These are phyloP conservation scores for Tetramorium simillimum DNA, from an alignment of 1,140 invertebrate species.

Conservation along the genomic window DNA sequence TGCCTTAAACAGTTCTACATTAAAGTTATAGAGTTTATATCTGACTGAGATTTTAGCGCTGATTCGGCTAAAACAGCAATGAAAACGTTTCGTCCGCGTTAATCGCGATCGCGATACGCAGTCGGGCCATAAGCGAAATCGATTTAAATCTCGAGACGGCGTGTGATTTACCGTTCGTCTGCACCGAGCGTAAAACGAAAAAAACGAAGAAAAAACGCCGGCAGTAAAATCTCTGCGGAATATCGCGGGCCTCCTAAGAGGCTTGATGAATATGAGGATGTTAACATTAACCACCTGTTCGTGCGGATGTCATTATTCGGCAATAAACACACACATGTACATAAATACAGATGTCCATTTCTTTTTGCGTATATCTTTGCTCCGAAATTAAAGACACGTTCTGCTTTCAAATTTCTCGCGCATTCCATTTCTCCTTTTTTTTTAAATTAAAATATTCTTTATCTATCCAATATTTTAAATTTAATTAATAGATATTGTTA, in stretches of 20 bases:
- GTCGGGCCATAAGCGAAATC: constrained; percentile 32
- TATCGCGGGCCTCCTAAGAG: neutral
- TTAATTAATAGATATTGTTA: neutral
- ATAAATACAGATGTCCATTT: constrained; percentile 4
- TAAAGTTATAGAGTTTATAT: neutral
- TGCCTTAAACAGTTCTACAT: neutral
- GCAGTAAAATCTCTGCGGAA: neutral
- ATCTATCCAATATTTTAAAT: neutral
- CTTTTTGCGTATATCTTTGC: neutral
- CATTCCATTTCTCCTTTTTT: neutral
- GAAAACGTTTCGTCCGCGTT: neutral
- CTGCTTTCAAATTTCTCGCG: neutral
- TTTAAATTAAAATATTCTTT: neutral
- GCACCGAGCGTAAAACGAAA: constrained; percentile 7
- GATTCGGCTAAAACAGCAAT: neutral
- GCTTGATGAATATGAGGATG: neutral
- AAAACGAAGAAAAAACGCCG: neutral
- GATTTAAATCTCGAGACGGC: constrained; percentile 41
- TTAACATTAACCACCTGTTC: constrained; percentile 28
- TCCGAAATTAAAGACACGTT: neutral
- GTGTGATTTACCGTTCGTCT: constrained; percentile 31
- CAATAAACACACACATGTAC: neutral
- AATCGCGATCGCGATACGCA: constrained; percentile 44
- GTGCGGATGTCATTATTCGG: neutral
- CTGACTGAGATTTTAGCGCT: neutral